Evolutionary conservation across 2,888 invertebrate genomes (phyloP).

Genomic region (Brenthis daphne): DNA sequence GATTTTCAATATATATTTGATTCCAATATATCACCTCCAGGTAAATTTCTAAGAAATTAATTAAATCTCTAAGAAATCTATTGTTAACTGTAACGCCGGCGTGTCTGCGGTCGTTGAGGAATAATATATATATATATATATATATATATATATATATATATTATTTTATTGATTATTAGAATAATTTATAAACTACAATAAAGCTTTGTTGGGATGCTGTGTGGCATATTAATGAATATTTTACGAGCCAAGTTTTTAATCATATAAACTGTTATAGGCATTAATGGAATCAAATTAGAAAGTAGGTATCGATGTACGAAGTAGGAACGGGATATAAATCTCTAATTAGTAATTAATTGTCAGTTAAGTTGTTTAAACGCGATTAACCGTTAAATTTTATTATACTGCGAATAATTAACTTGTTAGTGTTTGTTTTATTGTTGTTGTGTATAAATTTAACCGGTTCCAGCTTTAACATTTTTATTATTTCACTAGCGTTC

Average conservation of each 20-base stretch:
- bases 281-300: constrained; percentile 20
- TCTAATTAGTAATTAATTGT: constrained; percentile 30
- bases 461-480: constrained; percentile 17
- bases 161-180: too few relatives aligned
- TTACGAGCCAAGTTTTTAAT: constrained; percentile 34
- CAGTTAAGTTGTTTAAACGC: constrained; percentile 23
- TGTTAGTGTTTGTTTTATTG: constrained; percentile 19
- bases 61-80: too few relatives aligned
- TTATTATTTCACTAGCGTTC: background rate
- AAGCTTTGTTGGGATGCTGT: background rate
- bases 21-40: too few relatives aligned
- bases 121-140: too few relatives aligned
- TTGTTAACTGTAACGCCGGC: too few relatives aligned
- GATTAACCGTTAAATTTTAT: constrained; percentile 25
- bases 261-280: constrained; percentile 17
- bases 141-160: too few relatives aligned
- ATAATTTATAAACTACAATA: background rate
- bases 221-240: constrained; percentile 44
- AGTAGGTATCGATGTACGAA: constrained; percentile 20
- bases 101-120: too few relatives aligned
- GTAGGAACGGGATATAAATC: constrained; percentile 24
- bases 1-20: too few relatives aligned
- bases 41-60: too few relatives aligned
- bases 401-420: constrained; percentile 18
- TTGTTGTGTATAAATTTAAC: constrained; percentile 13